Base-by-base conservation (phyloP, 1,140 invertebrate genomes). In the Cotesia chilonis region DNA sequence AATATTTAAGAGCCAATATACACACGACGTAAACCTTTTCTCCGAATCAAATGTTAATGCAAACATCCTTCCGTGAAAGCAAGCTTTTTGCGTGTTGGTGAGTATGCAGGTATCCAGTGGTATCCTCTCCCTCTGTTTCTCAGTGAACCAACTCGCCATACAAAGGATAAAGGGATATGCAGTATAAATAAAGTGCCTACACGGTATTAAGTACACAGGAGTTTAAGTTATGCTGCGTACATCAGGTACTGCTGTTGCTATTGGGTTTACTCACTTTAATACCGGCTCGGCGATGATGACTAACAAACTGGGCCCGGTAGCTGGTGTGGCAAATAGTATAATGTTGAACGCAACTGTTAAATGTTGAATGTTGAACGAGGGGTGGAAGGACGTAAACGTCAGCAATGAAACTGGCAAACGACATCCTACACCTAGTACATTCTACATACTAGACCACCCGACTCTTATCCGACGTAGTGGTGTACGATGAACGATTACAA, bases 1-100 rank as follows among this genome's bases (percentile, higher is more conserved):
- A 68, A 54, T 68, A 68, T 68, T 68, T 55, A 68, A 55, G n/a
- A 68, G 66, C 51, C 35, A 68, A 55, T n/a, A 38, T 63, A 63
- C 54, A 57, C 54, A 57, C 54, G 35, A 17, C 28, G 4, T 60
- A 17, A 28, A 28, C 36, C 37, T 65, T 65, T 65, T 51, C 14
- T 51, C 54, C 28, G 36, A 35, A 20, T 28, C 28, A 28, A 28
- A 28, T 28, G 28, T 28, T 28, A 28, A 28, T 65, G 17, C 54
- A 57, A 20, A 57, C n/a, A n/a, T 57, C 17, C n/a, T 14, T 57
- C 9, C n/a, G 7, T 57, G 54, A 0, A 12, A 5, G 54, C 5
- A 57, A n/a, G n/a, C 12, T 57, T 4, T 7, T 20, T 57, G 5
- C 6, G 6, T 47, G 41, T 17, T 6, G 41, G 5, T 10, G 10